Evolutionary conservation across 2,113 vertebrate genomes (phyloP).

Genomic region (Gymnobelideus leadbeateri): DNA sequence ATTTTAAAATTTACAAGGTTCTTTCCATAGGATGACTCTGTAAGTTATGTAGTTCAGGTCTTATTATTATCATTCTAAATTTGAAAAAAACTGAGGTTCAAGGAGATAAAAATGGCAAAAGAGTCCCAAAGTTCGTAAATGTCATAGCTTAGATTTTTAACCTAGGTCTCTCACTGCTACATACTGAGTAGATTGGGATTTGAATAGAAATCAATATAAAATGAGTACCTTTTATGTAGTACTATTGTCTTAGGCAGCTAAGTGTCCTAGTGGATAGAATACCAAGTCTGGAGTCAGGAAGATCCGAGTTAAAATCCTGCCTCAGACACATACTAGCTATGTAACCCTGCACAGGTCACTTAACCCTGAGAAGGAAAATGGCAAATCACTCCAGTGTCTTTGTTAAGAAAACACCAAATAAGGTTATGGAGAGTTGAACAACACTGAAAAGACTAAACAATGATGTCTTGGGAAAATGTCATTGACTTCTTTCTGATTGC

Average conservation of each 20-base stretch:
- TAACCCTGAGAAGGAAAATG: no score
- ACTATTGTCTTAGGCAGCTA: not conserved
- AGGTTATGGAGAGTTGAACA: slow-evolving; percentile 41
- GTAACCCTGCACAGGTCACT: no score
- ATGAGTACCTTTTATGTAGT: slow-evolving; percentile 61
- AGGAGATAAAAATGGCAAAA: not conserved
- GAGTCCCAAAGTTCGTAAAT: not conserved
- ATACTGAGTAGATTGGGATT: not conserved
- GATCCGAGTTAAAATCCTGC: no score
- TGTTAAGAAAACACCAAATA: not conserved
- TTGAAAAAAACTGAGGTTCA: not conserved
- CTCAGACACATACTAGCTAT: no score
- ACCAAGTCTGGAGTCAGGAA: no score
- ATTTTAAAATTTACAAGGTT: not conserved
- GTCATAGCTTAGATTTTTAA: not conserved
- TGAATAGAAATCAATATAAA: slow-evolving; percentile 61
- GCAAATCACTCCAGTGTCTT: no score
- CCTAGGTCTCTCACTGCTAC: not conserved
- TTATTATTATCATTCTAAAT: not conserved
- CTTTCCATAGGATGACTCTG: not conserved
- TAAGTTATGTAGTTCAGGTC: not conserved
- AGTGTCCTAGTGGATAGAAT: no score
- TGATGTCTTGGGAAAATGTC: slow-evolving; percentile 56
- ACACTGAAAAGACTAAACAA: not conserved
- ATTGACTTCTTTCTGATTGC: not conserved